Evolutionary conservation across 2,113 vertebrate genomes (phyloP).

Genomic region (Planiliza haematocheilus): DNA sequence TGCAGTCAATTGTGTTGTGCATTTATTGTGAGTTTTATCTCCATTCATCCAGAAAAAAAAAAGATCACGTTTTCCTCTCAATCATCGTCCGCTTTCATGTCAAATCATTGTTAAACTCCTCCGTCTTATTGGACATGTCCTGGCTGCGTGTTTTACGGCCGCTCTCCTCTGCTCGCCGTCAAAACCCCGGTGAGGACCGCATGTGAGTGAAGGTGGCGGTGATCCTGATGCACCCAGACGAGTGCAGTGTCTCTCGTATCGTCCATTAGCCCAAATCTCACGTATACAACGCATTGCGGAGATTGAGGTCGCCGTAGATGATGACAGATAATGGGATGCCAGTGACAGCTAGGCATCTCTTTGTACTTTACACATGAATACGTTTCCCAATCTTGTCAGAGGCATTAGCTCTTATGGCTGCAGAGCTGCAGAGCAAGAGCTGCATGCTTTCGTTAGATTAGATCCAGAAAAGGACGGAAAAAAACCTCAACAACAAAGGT

Average conservation of each 20-base stretch:
- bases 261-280: conserved; percentile 49
- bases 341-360: conserved; percentile 59
- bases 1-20: conserved; percentile 2
- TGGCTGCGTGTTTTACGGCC: no score
- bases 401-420: conserved; percentile 40
- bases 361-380: conserved; percentile 63
- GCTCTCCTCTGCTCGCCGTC: background rate
- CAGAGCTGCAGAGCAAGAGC: conserved; percentile 11
- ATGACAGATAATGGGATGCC: conserved; percentile 54
- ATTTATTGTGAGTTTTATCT: no score
- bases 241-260: conserved; percentile 21
- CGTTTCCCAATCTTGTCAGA: conserved; percentile 43
- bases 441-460: background rate
- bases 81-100: background rate
- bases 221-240: conserved; percentile 46
- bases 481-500: no score
- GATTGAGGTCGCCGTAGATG: conserved; percentile 33
- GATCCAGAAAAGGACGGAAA: background rate
- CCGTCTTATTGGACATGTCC: background rate
- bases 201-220: conserved; percentile 23
- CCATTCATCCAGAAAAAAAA: background rate
- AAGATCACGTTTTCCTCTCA: background rate
- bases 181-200: conserved; percentile 7
- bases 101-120: background rate
- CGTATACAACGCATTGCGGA: conserved; percentile 6